Base-by-base conservation (phyloP, 2,888 invertebrate species). In the Leptinotarsa haldemani region DNA sequence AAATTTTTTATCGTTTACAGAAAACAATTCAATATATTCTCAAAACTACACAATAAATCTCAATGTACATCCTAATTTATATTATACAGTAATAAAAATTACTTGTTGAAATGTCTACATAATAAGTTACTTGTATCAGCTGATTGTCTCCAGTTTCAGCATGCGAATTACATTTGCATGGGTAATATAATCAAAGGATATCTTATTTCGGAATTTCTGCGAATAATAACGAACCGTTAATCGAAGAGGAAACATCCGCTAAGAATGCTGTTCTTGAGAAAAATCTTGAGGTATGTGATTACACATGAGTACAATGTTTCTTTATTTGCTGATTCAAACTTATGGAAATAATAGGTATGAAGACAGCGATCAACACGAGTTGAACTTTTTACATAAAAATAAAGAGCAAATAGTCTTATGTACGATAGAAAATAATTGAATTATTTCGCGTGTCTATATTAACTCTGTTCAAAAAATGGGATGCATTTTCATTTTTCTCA, bases 161-260 rank as follows among this genome's bases (percentile, higher is more conserved):
- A 20, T 4, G 3, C 18, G 56, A 56, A 56, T 9, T 18, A 56
- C 15, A 61, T 25, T 3, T 15, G 15, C 25, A 61, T 61, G 30
- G 9, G 30, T 30, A 61, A 15, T 30, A n/a, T 30, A 61, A 15
- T 30, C 61, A 30, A 61, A 61, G 25, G n/a, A 16, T 30, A 61
- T 30, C 61, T 61, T 16, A 61, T 61, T 61, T 61, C 30, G 18
- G 12, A 53, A 53, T 53, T 18, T 56, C 20, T 56, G 53, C 53
- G 13, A 56, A 56, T 56, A 56, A 18, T 56, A 13, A 13, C 0
- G 13, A 56, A 56, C 20, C 53, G 53, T 56, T 56, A 22, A 18
- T 13, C 12, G 20, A 56, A 56, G 13, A 56, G 20, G 53, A 20
- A 13, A 20, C 53, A 20, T 12, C 20, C 20, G 20, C 18, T 7